phyloP scores from a whole-genome alignment of 1,140 invertebrate genomes.

The Pararge aegeria region DNA sequence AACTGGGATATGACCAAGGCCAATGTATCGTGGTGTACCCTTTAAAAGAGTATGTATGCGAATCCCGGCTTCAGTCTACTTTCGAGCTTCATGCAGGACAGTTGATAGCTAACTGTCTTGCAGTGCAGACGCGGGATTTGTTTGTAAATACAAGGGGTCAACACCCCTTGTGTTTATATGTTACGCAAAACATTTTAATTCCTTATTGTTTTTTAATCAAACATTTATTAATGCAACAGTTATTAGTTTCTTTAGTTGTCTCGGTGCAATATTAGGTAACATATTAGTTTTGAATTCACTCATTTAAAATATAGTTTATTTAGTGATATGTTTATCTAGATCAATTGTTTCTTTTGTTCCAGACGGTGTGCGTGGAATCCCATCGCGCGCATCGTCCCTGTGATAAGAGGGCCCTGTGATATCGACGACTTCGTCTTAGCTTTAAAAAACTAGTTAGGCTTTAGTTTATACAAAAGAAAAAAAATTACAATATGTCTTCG shows the following conservation, averaged over 20 bases:
- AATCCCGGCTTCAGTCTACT: slow-evolving; percentile 72
- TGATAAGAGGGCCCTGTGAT: slow-evolving; percentile 78
- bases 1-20: slow-evolving; percentile 68
- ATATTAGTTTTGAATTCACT: neutral
- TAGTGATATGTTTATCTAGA: slow-evolving; percentile 21
- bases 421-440: slow-evolving; percentile 76
- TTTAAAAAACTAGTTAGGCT: slow-evolving; percentile 73
- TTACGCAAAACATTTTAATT: slow-evolving; percentile 24
- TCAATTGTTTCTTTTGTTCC: slow-evolving; percentile 61
- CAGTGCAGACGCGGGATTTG: slow-evolving; percentile 39
- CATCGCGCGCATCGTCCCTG: slow-evolving; percentile 74
- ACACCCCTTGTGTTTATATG: slow-evolving; percentile 47
- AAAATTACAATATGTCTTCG: slow-evolving; percentile 53
- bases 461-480: slow-evolving; percentile 45
- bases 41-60: slow-evolving; percentile 65
- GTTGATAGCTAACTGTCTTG: slow-evolving; percentile 40
- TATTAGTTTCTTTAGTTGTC: slow-evolving; percentile 12
- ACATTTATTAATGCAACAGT: neutral
- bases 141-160: slow-evolving; percentile 68
- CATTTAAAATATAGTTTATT: neutral
- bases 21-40: slow-evolving; percentile 43
- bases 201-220: slow-evolving; percentile 20
- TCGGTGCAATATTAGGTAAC: slow-evolving; percentile 23
- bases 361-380: slow-evolving; percentile 73
- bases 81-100: slow-evolving; percentile 57